Evolutionary conservation across 2,888 invertebrate species (phyloP).

Genomic region (Parnassius mnemosyne): DNA sequence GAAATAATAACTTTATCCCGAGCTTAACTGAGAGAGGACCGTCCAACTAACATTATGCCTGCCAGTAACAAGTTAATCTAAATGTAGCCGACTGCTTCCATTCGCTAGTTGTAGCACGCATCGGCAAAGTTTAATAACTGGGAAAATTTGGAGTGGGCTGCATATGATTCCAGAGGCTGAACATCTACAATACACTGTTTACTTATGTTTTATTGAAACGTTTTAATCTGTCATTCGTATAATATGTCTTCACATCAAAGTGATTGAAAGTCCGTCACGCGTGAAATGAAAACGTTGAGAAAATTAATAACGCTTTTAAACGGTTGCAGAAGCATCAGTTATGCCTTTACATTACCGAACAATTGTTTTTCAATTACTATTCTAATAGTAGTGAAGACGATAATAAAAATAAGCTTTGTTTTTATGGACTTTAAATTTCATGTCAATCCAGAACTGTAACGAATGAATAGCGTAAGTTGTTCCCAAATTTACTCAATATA

Average conservation of each 20-base stretch:
- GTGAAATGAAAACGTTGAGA: constrained; percentile 16
- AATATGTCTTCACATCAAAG: background rate
- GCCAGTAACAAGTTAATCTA: constrained; percentile 79
- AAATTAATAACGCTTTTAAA: constrained; percentile 14
- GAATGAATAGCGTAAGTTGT: too few relatives aligned
- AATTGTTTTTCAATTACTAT: background rate
- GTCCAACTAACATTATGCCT: constrained; percentile 78
- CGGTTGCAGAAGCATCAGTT: background rate
- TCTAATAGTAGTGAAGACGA: too few relatives aligned
- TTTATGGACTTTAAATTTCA: too few relatives aligned
- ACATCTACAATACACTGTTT: constrained; percentile 33
- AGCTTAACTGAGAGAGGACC: constrained; percentile 67
- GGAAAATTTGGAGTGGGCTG: constrained; percentile 64
- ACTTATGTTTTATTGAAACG: constrained; percentile 27
- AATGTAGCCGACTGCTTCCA: constrained; percentile 72
- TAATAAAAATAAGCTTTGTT: too few relatives aligned
- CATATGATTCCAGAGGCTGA: constrained; percentile 50
- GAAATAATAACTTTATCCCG: constrained; percentile 78
- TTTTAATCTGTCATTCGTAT: constrained; percentile 22
- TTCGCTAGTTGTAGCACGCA: constrained; percentile 66
- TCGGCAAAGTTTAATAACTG: constrained; percentile 70
- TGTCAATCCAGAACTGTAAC: too few relatives aligned
- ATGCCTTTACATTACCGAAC: background rate
- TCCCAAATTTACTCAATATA: too few relatives aligned
- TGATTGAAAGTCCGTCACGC: constrained; percentile 22